phyloP scores from a whole-genome alignment of 2,888 invertebrate genomes.

The Tricholauxania praeusta region DNA sequence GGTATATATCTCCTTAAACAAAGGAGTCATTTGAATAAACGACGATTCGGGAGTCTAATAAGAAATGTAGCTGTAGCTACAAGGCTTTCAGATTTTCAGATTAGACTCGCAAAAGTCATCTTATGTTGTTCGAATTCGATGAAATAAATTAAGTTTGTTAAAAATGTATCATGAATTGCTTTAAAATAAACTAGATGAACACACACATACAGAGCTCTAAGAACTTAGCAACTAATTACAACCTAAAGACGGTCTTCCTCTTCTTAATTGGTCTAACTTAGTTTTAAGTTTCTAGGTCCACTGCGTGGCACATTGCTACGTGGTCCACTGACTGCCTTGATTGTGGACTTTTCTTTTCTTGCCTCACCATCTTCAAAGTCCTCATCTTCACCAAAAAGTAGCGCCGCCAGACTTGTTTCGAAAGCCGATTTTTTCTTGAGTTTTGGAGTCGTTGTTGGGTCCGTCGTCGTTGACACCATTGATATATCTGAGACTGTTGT shows the following conservation, averaged over 20 bases:
- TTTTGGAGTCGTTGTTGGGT: slow-evolving; percentile 41
- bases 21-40: slow-evolving; percentile 22
- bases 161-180: slow-evolving; percentile 6
- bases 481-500: background rate
- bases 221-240: slow-evolving; percentile 28
- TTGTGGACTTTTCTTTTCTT: slow-evolving; percentile 47
- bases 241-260: slow-evolving; percentile 19
- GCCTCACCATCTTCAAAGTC: slow-evolving; percentile 50
- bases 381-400: slow-evolving; percentile 65
- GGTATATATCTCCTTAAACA: too few relatives aligned
- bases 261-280: slow-evolving; percentile 46
- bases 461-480: background rate
- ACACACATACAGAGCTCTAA: slow-evolving; percentile 35
- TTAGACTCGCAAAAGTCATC: slow-evolving; percentile 67
- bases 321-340: slow-evolving; percentile 52
- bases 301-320: slow-evolving; percentile 58
- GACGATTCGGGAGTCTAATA: slow-evolving; percentile 68
- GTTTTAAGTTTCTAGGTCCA: slow-evolving; percentile 58
- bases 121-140: background rate
- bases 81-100: slow-evolving; percentile 56
- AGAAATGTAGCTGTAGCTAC: slow-evolving; percentile 52
- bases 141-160: background rate
- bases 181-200: slow-evolving; percentile 26
- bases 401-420: slow-evolving; percentile 64
- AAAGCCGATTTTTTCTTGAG: slow-evolving; percentile 61